Percentiles rank a stretch among this genome's conserved stretches.
Evolutionary conservation across 2,888 invertebrate species (phyloP).

Genomic region (Esperia sulphurella): DNA sequence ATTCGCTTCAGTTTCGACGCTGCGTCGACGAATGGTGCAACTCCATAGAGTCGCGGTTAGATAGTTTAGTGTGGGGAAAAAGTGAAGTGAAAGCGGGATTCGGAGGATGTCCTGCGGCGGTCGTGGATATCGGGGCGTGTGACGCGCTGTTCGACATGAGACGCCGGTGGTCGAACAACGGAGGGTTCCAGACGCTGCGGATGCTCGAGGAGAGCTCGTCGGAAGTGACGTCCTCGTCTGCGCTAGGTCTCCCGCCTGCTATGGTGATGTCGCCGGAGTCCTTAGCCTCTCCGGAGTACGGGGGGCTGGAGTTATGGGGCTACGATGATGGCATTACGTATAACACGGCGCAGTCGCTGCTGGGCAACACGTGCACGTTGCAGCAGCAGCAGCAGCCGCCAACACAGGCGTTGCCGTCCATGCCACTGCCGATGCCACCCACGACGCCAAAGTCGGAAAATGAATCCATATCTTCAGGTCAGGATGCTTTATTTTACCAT

Average conservation of each 20-base stretch:
- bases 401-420: conserved; percentile 75
- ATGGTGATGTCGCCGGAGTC: conserved; percentile 89
- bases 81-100: conserved; percentile 72
- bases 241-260: conserved; percentile 84
- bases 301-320: conserved; percentile 91
- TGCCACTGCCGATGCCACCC: conserved; percentile 72
- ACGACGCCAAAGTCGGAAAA: conserved; percentile 76
- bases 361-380: conserved; percentile 69
- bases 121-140: conserved; percentile 60
- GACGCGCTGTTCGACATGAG: conserved; percentile 82
- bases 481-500: conserved; percentile 23
- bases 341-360: conserved; percentile 63
- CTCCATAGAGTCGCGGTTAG: conserved; percentile 60
- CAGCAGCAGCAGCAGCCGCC: conserved; percentile 74
- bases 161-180: conserved; percentile 88
- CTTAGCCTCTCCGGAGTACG: conserved; percentile 86
- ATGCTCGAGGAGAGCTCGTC: conserved; percentile 86
- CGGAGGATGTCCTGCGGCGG: conserved; percentile 69
- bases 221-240: conserved; percentile 88
- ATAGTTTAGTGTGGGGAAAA: conserved; percentile 70
- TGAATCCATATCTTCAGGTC: conserved; percentile 77
- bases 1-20: conserved; percentile 58
- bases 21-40: conserved; percentile 57
- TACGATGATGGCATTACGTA: conserved; percentile 78
- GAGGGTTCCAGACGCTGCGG: conserved; percentile 82